Percentiles rank a stretch among this genome's conserved stretches.
These are phyloP conservation scores for Eurypyga helias DNA, from an alignment of 2,113 vertebrate species.

Conservation along the genomic window DNA sequence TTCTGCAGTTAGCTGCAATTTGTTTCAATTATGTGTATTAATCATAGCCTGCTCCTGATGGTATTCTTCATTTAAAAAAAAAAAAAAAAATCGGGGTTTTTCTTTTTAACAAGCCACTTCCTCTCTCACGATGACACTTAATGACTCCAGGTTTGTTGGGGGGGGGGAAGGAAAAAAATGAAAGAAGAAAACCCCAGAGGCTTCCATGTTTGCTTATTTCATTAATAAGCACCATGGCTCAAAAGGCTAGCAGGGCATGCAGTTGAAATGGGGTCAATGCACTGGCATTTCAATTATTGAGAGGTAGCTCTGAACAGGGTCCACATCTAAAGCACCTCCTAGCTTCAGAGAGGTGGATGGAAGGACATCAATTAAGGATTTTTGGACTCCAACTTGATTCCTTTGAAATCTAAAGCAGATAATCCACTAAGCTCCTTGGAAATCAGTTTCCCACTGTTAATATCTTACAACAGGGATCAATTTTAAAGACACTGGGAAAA, in stretches of 20 bases:
- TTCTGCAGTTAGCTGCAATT: slow-evolving; percentile 81
- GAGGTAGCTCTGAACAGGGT: background rate
- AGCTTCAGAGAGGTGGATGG: background rate
- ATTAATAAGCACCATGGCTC: background rate
- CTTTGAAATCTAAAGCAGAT: slow-evolving; percentile 7
- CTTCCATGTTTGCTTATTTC: background rate
- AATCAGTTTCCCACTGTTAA: background rate
- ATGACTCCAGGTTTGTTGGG: slow-evolving; percentile 1
- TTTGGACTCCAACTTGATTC: background rate
- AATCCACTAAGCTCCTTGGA: background rate
- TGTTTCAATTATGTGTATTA: slow-evolving; percentile 84
- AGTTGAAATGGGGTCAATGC: background rate
- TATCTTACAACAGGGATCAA: background rate
- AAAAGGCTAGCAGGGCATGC: background rate
- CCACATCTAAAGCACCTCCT: background rate
- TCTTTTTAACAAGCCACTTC: slow-evolving; percentile 64
- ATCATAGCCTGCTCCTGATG: slow-evolving; percentile 78
- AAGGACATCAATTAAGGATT: background rate
- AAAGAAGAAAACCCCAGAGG: background rate
- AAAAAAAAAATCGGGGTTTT: slow-evolving; percentile 41
- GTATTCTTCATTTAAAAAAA: slow-evolving; percentile 60
- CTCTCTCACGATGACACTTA: slow-evolving; percentile 47
- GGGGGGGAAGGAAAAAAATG: no score
- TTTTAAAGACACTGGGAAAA: background rate
- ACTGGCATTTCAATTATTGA: background rate